phyloP scores from a whole-genome alignment of 2,797 vertebrate species.

The Sebastiscus albofasciatus region DNA sequence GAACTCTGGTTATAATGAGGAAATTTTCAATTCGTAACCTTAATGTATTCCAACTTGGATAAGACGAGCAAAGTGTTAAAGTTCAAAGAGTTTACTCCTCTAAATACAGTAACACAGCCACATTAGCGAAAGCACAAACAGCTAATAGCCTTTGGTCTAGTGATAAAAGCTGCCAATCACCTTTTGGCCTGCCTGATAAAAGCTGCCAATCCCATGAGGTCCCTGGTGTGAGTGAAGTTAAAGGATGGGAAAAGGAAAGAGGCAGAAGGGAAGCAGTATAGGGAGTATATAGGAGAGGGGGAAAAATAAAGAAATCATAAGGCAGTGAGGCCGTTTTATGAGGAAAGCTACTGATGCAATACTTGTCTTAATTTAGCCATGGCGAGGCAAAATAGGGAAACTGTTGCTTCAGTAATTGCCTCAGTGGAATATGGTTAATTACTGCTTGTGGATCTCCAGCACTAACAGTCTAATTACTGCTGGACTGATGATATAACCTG shows the following conservation, averaged over 20 bases:
- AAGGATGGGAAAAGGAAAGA: not conserved
- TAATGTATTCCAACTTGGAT: constrained; percentile 25
- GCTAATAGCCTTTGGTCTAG: constrained; percentile 43
- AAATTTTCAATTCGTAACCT: not conserved
- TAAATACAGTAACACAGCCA: constrained; percentile 16
- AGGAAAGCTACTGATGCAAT: not conserved
- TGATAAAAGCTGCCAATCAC: constrained; percentile 54
- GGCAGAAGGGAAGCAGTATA: not conserved
- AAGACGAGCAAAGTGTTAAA: constrained; percentile 18
- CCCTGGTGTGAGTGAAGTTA: constrained; percentile 9
- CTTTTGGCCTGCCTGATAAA: constrained; percentile 48
- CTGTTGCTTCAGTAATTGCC: not conserved
- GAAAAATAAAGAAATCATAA: not conserved
- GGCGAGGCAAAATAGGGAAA: not conserved
- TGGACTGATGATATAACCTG: constrained; percentile 1
- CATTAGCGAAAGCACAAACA: constrained; percentile 41
- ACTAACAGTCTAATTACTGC: not conserved
- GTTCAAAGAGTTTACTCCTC: constrained; percentile 29
- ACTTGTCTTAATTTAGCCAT: not conserved
- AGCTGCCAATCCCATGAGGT: constrained; percentile 19
- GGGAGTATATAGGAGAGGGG: not conserved
- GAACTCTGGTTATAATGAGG: constrained; percentile 9
- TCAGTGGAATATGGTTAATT: constrained; percentile 10
- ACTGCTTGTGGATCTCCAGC: not conserved
- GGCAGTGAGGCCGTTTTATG: not conserved